These are phyloP conservation scores for Phocoena phocoena DNA, from an alignment of 2,113 vertebrate genomes.

Conservation along the genomic window DNA sequence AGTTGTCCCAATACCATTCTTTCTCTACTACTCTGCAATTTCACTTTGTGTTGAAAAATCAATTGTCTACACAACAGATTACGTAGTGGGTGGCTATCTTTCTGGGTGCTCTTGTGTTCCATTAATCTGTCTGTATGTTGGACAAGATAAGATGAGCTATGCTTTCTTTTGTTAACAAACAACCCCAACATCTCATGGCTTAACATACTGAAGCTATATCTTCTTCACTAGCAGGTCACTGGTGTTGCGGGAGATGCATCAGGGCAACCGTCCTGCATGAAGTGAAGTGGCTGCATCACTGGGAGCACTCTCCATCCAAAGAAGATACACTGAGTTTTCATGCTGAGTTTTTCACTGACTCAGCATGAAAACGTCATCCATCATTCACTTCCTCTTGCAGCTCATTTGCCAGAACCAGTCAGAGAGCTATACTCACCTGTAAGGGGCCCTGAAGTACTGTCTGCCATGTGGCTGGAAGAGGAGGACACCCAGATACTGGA, in stretches of 20 bases:
- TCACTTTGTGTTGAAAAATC: not conserved
- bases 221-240: not conserved
- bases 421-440: not conserved
- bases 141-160: not conserved
- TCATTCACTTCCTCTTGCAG: not conserved
- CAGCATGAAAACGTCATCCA: not conserved
- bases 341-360: not conserved
- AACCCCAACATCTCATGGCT: not conserved
- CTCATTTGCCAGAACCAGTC: not conserved
- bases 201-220: not conserved
- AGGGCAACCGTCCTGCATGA: not conserved
- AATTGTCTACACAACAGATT: not conserved
- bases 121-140: not conserved
- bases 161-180: not conserved
- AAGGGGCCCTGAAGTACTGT: not conserved
- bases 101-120: not conserved
- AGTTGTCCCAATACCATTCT: not conserved
- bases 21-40: not conserved
- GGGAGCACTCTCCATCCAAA: not conserved
- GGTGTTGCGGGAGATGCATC: not conserved
- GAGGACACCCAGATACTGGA: not conserved
- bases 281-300: fast-evolving
- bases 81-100: not conserved
- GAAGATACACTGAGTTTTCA: not conserved
- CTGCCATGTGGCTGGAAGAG: not conserved